phyloP scores from a whole-genome alignment of 1,140 invertebrate species.

The Lerema accius region DNA sequence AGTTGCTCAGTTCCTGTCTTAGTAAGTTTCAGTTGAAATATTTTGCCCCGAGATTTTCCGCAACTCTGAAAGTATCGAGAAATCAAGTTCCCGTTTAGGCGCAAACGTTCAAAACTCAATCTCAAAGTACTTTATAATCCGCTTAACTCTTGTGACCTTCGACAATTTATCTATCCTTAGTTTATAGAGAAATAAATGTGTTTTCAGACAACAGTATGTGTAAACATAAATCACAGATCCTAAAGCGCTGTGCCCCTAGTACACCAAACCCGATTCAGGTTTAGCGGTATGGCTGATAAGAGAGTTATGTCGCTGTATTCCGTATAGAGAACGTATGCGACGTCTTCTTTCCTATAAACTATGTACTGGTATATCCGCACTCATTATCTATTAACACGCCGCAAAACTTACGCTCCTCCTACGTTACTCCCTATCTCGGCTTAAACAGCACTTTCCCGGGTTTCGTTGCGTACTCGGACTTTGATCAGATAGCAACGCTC shows the following conservation, averaged over 20 bases:
- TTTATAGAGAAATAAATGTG: slow-evolving; percentile 64
- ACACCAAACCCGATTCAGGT: slow-evolving; percentile 64
- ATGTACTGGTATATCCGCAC: slow-evolving; percentile 54
- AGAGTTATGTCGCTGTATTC: slow-evolving; percentile 55
- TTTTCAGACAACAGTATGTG: slow-evolving; percentile 58
- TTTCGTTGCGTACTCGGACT: slow-evolving; percentile 57
- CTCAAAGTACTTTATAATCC: slow-evolving; percentile 64
- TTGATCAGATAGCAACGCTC: slow-evolving; percentile 68
- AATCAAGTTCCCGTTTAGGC: slow-evolving; percentile 48
- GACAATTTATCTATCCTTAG: slow-evolving; percentile 55
- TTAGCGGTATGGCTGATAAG: slow-evolving; percentile 59
- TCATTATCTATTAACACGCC: slow-evolving; percentile 75
- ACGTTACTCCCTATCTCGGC: slow-evolving; percentile 67
- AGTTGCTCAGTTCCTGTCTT: slow-evolving; percentile 35
- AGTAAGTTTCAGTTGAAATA: slow-evolving; percentile 37
- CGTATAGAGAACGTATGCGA: slow-evolving; percentile 53
- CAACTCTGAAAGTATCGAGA: slow-evolving; percentile 36
- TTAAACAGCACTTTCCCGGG: slow-evolving; percentile 70
- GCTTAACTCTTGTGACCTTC: slow-evolving; percentile 62
- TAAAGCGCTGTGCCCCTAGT: slow-evolving; percentile 63
- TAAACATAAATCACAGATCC: slow-evolving; percentile 66
- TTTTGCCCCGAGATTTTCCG: slow-evolving; percentile 34
- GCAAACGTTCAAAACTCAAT: slow-evolving; percentile 54
- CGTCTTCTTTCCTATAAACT: slow-evolving; percentile 53
- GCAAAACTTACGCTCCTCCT: slow-evolving; percentile 66